Evolutionary conservation across 2,797 vertebrate species (phyloP).

Genomic region (Thripadectes ignobilis): DNA sequence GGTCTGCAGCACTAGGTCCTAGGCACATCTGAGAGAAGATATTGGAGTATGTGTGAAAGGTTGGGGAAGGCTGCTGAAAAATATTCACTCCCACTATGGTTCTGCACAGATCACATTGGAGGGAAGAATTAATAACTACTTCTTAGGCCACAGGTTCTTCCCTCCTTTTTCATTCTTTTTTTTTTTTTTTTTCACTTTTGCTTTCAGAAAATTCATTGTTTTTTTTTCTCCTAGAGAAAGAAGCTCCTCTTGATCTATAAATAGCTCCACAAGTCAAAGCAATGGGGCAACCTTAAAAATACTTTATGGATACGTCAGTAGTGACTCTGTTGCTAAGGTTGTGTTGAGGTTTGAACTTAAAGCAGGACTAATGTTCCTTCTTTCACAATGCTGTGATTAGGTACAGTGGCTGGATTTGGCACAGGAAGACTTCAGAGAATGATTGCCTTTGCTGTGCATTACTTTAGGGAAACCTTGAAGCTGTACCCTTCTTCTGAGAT

Average conservation of each 20-base stretch:
- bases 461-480: neutral
- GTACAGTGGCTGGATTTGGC: neutral
- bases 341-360: constrained; percentile 28
- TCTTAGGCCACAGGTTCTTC: constrained; percentile 21
- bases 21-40: neutral
- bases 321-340: constrained; percentile 34
- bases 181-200: neutral
- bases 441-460: neutral
- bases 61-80: neutral
- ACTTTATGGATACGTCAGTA: neutral
- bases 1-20: neutral
- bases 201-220: constrained; percentile 51
- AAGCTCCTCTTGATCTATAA: constrained; percentile 69
- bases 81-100: neutral
- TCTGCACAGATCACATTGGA: neutral
- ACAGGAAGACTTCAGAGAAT: neutral
- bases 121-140: constrained; percentile 22
- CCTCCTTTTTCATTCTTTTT: neutral
- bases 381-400: neutral
- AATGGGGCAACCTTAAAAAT: constrained; percentile 50
- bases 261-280: constrained; percentile 52
- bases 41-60: neutral
- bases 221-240: constrained; percentile 21
- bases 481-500: neutral
- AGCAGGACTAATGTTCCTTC: constrained; percentile 35